Evolutionary conservation across 2,797 vertebrate genomes (phyloP), one percentile per base, ranked within the genome.

Genomic region (Sarcoramphus papa): DNA sequence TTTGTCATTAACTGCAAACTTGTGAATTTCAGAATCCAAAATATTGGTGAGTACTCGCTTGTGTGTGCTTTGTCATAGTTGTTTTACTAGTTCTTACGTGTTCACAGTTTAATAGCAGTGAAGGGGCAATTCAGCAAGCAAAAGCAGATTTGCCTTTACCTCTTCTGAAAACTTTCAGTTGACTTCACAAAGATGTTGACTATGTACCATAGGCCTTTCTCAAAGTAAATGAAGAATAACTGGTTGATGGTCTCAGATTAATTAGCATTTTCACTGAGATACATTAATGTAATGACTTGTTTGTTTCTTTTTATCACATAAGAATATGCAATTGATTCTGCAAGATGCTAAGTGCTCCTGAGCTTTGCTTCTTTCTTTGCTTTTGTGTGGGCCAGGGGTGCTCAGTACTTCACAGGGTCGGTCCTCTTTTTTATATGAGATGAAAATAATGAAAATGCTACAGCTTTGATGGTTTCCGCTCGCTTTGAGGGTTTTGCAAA

Each of bases 11-110:
- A 95, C 68, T 80, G 87, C 51, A 45, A 95, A 90, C 65, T 78
- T 88, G 51, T 91, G 90, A 96, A 85, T 97, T 96, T 96, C 91
- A 95, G 95, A 97, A 84, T 74, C 93, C 91, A 81, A 94, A 88
- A 62, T 4, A 4, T 73, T 40, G 97, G 97, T 97, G 95, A 97
- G 96, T 97, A 96, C 81, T 81, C 97, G 97, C 96, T 90, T 97
- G 25, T 51, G 40, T 94, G 95, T 94, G 96, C 93, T 91, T 83
- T 85, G 85, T 88, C 43, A 23, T 84, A 31, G 84, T 85, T 19
- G 30, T 96, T 77, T 90, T 93, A 92, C 94, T 97, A 54, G 96
- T 97, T 97, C 94, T 97, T 92, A 93, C 24, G 1, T 93, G 90
- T 92, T 97, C 95, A 96, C 94, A 97, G 93, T 92, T 97, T 94